These are phyloP conservation scores for Drosophila quasianomalipes DNA, from an alignment of 2,888 invertebrate genomes.

Conservation along the genomic window DNA sequence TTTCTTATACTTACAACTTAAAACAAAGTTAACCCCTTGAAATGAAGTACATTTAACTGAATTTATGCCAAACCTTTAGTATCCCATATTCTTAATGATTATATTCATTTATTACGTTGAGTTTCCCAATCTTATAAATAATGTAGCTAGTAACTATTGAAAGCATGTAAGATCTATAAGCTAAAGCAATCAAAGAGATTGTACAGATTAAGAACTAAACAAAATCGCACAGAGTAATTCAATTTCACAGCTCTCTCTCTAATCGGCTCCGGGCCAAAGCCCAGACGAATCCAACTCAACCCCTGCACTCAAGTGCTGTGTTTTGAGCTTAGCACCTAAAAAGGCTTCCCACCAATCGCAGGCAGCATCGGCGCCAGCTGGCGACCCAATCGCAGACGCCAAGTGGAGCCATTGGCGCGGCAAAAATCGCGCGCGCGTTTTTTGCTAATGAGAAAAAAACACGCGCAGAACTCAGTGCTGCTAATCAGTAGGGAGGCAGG, in stretches of 20 bases:
- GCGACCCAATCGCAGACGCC: slow-evolving; percentile 73
- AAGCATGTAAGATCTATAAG: background rate
- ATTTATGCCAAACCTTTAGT: background rate
- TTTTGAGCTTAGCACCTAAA: slow-evolving; percentile 53
- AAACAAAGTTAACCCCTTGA: background rate
- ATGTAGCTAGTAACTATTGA: background rate
- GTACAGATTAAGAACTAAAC: background rate
- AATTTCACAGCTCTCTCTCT: background rate
- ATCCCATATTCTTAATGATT: background rate
- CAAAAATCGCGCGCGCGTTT: slow-evolving; percentile 70
- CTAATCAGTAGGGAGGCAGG: slow-evolving; percentile 59
- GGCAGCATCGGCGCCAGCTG: slow-evolving; percentile 45
- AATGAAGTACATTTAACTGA: background rate
- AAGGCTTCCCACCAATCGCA: slow-evolving; percentile 69
- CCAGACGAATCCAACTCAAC: slow-evolving; percentile 10
- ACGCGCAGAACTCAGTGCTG: slow-evolving; percentile 42
- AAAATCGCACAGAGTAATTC: background rate
- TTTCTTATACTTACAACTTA: background rate
- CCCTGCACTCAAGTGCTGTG: slow-evolving; percentile 14
- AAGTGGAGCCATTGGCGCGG: slow-evolving; percentile 74
- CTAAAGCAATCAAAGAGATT: background rate
- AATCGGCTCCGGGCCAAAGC: background rate
- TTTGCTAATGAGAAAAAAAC: slow-evolving; percentile 72
- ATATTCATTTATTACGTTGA: background rate
- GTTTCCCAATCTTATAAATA: background rate